phyloP scores from a whole-genome alignment of 1,140 invertebrate species.

The Chelonus insularis region DNA sequence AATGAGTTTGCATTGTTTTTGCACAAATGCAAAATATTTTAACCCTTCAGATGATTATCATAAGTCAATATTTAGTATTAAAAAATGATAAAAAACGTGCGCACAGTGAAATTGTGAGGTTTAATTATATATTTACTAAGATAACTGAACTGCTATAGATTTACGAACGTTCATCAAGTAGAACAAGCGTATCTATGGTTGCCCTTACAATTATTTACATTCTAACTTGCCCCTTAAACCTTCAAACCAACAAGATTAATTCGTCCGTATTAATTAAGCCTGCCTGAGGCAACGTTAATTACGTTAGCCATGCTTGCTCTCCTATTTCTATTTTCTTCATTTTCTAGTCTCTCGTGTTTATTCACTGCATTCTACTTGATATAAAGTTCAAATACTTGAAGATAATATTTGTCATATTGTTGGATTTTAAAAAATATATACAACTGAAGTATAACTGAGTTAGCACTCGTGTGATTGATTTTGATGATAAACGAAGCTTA shows the following conservation, averaged over 20 bases:
- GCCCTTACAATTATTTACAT: constrained; percentile 18
- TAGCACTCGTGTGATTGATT: no score
- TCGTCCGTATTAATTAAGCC: constrained; percentile 20
- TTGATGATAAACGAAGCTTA: no score
- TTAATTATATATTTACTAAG: neutral
- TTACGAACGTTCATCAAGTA: constrained; percentile 2
- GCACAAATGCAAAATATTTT: no score
- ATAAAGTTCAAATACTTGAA: neutral
- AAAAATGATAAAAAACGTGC: no score
- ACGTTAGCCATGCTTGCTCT: neutral
- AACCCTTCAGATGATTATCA: no score
- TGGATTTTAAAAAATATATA: no score
- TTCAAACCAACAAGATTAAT: constrained; percentile 16
- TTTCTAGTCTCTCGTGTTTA: no score
- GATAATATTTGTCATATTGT: no score
- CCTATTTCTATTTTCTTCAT: neutral
- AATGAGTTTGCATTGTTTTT: no score
- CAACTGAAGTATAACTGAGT: no score
- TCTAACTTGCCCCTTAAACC: constrained; percentile 7
- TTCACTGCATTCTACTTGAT: neutral
- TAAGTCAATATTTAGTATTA: no score
- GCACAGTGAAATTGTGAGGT: no score
- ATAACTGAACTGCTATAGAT: constrained; percentile 2
- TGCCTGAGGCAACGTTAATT: constrained; percentile 14
- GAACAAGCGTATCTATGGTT: constrained; percentile 1